Conservation (phyloP, 1,140 invertebrate genomes). For the Heliconius congener region DNA sequence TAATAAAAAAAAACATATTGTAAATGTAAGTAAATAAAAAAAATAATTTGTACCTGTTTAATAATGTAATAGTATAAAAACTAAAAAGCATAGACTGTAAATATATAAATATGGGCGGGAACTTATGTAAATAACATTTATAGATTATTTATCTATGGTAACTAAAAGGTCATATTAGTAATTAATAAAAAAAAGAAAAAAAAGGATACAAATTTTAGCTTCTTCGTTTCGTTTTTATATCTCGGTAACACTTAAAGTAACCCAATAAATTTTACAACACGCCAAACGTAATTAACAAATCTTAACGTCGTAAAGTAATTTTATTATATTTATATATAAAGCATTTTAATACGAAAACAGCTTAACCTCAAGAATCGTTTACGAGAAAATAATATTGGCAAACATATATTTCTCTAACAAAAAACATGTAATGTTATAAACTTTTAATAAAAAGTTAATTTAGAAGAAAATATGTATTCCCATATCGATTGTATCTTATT, state of each 20-base stretch:
- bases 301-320: neutral
- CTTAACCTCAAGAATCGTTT: neutral
- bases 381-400: neutral
- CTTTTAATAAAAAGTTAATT: too few relatives aligned
- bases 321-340: neutral
- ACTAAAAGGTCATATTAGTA: neutral
- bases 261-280: neutral
- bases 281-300: neutral
- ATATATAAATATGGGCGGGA: neutral
- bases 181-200: neutral
- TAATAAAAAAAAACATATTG: neutral
- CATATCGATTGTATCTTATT: too few relatives aligned
- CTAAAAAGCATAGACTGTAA: neutral
- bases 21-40: neutral
- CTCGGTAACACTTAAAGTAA: neutral
- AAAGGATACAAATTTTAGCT: neutral
- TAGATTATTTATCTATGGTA: conserved; percentile 7
- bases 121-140: neutral
- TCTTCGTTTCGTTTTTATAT: neutral
- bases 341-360: neutral
- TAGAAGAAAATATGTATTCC: too few relatives aligned
- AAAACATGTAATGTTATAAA: too few relatives aligned
- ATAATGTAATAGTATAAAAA: neutral
- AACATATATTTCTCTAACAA: too few relatives aligned
- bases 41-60: neutral